A percentile compares a stretch with the other conserved stretches of the same genome.
These are phyloP conservation scores for Icerya purchasi DNA, from an alignment of 2,888 invertebrate species.

Conservation along the genomic window DNA sequence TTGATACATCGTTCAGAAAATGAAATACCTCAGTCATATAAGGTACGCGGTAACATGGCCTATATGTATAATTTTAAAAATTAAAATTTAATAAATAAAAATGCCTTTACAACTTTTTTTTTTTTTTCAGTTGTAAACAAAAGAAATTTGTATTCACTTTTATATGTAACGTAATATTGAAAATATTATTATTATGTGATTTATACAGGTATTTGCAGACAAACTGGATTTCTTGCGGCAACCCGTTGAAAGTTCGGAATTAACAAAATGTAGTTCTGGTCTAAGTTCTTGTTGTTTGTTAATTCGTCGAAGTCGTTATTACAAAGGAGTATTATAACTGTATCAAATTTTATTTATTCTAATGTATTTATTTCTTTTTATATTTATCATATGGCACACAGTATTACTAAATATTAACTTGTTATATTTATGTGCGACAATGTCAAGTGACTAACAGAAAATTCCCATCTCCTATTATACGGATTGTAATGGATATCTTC, in stretches of 20 bases:
- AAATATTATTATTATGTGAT: too few species aligned
- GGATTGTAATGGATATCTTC: too few species aligned
- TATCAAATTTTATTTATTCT: too few species aligned
- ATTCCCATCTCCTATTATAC: too few species aligned
- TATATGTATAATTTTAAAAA: background rate
- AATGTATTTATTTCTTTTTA: too few species aligned
- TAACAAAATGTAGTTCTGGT: constrained; percentile 55
- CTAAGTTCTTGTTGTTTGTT: constrained; percentile 62
- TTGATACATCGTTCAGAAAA: constrained; percentile 64
- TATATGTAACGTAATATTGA: constrained; percentile 1
- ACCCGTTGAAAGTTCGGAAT: constrained; percentile 54
- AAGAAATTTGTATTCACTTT: too few species aligned
- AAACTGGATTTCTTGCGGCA: constrained; percentile 63
- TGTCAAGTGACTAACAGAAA: too few species aligned
- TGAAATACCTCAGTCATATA: constrained; percentile 57
- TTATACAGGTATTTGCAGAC: constrained; percentile 55
- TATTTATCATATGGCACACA: too few species aligned
- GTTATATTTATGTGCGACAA: too few species aligned
- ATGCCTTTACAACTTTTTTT: background rate
- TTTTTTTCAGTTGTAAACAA: background rate
- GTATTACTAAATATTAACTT: too few species aligned
- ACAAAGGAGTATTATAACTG: background rate
- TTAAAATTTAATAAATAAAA: background rate
- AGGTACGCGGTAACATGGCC: constrained; percentile 29
- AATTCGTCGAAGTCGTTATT: constrained; percentile 28